phyloP scores from a whole-genome alignment of 23 tunicate genomes.

The Clavelina lepadiformis region DNA sequence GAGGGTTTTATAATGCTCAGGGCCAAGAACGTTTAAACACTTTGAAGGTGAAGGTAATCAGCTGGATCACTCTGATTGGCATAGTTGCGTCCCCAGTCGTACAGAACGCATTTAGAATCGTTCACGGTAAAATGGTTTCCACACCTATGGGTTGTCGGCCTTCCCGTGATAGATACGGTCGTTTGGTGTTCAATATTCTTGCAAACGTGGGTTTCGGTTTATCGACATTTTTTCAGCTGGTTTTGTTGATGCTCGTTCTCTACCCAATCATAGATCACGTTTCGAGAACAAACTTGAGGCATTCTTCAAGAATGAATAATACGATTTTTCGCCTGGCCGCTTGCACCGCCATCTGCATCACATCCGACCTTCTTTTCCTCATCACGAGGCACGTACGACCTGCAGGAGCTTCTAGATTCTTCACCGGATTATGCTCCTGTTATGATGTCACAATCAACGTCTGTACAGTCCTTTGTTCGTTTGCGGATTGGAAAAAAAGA shows the following conservation, averaged over 20 bases:
- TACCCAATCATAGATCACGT: conserved; percentile 4
- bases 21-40: background rate
- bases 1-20: background rate
- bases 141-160: conserved; percentile 2
- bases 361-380: conserved; percentile 2
- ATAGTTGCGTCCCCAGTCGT: too few species aligned
- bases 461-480: conserved; percentile 1
- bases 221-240: background rate
- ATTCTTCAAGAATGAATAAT: background rate
- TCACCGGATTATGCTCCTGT: conserved; percentile 2
- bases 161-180: background rate
- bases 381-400: conserved; percentile 6
- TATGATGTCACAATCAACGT: conserved; percentile 3
- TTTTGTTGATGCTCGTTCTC: conserved; percentile 1
- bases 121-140: too few species aligned
- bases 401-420: background rate
- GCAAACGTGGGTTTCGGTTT: background rate
- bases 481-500: background rate
- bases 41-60: too few species aligned
- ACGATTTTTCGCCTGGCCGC: conserved; percentile 6
- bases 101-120: too few species aligned
- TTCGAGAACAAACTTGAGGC: background rate
- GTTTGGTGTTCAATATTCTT: background rate
- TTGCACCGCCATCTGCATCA: conserved; percentile 9
- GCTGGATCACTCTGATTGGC: too few species aligned